These are phyloP conservation scores for Yoshiicerus persimilis DNA, from an alignment of 1,140 invertebrate genomes.

Conservation along the genomic window DNA sequence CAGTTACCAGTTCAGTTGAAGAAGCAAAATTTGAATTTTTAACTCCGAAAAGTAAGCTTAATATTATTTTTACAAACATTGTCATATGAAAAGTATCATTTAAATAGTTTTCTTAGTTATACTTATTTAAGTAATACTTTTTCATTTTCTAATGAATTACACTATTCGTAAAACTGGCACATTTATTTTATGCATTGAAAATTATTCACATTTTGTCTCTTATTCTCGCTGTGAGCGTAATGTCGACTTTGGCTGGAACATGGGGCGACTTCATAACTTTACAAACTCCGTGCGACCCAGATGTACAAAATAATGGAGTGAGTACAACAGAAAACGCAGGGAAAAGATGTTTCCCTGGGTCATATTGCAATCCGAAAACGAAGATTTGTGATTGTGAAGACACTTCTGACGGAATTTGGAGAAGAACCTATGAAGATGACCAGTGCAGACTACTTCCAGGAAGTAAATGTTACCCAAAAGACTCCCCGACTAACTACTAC, in stretches of 20 bases:
- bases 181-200: too few species aligned
- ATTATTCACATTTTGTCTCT: not conserved
- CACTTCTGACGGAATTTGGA: not conserved
- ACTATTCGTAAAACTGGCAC: too few species aligned
- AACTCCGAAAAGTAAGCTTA: too few species aligned
- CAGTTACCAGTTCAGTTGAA: too few species aligned
- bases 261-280: not conserved
- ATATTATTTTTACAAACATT: too few species aligned
- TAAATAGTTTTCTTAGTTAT: too few species aligned
- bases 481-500: not conserved
- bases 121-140: too few species aligned
- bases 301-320: not conserved
- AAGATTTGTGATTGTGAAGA: constrained; percentile 15
- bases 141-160: too few species aligned
- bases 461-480: not conserved
- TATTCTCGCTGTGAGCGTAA: not conserved
- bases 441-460: not conserved
- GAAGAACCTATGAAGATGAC: not conserved
- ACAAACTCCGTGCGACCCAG: not conserved
- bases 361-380: not conserved
- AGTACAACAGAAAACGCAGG: not conserved
- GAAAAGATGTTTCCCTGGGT: not conserved
- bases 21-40: too few species aligned
- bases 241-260: not conserved
- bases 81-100: too few species aligned